Evolutionary conservation across 2,888 invertebrate genomes (phyloP), one percentile per base, ranked within the genome.

Genomic region (Pseudococcus longispinus): DNA sequence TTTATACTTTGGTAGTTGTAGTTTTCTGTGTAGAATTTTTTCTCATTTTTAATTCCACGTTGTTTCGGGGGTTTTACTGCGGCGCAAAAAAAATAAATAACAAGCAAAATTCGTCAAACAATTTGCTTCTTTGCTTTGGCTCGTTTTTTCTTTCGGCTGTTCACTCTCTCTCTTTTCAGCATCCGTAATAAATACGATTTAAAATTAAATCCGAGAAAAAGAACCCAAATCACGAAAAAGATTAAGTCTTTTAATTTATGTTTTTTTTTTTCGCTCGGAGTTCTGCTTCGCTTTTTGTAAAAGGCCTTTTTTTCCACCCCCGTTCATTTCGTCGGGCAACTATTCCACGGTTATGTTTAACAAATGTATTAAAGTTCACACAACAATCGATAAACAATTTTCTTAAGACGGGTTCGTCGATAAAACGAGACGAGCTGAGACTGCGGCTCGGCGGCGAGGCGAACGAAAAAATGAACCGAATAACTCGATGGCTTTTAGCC

Each of bases 221-320:
- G 77, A 80, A 80, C 77, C 42, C 37, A 42, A 80, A 80, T 80
- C 77, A 80, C 77, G 77, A 80, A 80, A 80, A 80, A 37, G 77
- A 80, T 80, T 42, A 80, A 80, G 42, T 80, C 77, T 37, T 80
- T 60, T 70, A 70, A 70, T 70, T 70, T 70, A 70, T 29, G 26
- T 70, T 70, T 70, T 70, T 65, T 20, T 65, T 65, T 60, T 60
- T 65, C 3, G 65, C 65, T 37, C 55, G n/a, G 6, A 13, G 55
- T 65, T 70, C 15, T 18, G 29, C 18, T 26, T 6, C 29, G 11
- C 26, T 65, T 18, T 32, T 9, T 32, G 29, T 29, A 32, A 5
- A 5, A 18, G 70, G 70, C 65, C 29, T 70, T 29, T 70, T 70
- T 29, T 65, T 9, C 15, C 46, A 1, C 46, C 13, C 46, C 46